A percentile compares a stretch with the other conserved stretches of the same genome.
These are phyloP conservation scores for Podilymbus podiceps DNA, from an alignment of 2,113 vertebrate genomes.

Conservation along the genomic window DNA sequence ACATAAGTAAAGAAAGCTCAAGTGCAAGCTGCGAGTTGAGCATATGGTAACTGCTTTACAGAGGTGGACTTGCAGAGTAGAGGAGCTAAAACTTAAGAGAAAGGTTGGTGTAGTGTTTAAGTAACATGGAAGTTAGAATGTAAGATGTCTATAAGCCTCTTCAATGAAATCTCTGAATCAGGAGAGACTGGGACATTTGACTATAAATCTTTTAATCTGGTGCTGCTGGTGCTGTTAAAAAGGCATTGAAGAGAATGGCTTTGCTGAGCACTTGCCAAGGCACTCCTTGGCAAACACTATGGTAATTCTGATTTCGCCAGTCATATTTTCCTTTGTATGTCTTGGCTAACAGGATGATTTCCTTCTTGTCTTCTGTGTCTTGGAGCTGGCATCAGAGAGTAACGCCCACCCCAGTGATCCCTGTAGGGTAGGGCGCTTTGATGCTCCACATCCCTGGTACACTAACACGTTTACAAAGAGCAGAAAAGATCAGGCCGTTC, in stretches of 20 bases:
- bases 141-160: neutral
- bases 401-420: neutral
- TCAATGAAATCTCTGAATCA: neutral
- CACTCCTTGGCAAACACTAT: neutral
- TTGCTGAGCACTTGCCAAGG: neutral
- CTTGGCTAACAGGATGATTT: neutral
- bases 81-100: constrained; percentile 1
- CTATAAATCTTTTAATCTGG: neutral
- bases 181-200: neutral
- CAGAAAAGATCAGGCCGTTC: neutral
- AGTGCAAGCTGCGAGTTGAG: neutral
- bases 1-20: neutral
- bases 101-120: constrained; percentile 6
- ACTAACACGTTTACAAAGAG: neutral
- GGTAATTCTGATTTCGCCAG: neutral
- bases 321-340: neutral
- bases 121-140: neutral
- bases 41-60: neutral
- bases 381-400: neutral
- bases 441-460: neutral
- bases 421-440: neutral
- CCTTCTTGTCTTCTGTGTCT: neutral
- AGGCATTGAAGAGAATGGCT: neutral
- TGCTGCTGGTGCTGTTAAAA: neutral
- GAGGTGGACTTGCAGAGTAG: constrained; percentile 6